Conservation (phyloP, 2,888 invertebrate species). For the Brenthis ino region DNA sequence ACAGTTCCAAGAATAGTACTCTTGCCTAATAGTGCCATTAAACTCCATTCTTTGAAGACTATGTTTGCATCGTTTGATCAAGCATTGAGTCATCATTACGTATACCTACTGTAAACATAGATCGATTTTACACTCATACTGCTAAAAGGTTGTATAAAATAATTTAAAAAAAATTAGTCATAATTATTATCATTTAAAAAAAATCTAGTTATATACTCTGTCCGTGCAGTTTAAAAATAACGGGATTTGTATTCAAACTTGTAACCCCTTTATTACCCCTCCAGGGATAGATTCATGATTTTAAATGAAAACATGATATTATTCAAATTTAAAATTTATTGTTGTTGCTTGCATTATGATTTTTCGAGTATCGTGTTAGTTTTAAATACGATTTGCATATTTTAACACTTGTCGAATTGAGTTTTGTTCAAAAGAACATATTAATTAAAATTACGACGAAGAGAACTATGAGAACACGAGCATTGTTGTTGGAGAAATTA, state of each 20-base stretch:
- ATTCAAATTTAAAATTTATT: conserved; percentile 1
- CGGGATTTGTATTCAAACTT: no score
- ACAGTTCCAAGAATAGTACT: conserved; percentile 30
- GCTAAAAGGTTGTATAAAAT: conserved; percentile 4
- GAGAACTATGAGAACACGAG: not conserved
- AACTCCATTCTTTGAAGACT: conserved; percentile 31
- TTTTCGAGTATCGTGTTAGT: not conserved
- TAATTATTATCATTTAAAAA: no score
- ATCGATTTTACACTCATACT: conserved; percentile 13
- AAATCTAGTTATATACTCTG: no score
- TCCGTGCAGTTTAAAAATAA: no score
- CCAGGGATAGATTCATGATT: no score
- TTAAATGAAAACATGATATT: not conserved
- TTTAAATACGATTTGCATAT: conserved; percentile 18
- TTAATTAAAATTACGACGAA: not conserved
- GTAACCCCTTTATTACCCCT: no score
- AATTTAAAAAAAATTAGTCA: not conserved
- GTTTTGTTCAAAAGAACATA: not conserved
- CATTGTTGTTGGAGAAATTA: not conserved
- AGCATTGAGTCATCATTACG: conserved; percentile 29
- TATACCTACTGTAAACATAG: conserved; percentile 14
- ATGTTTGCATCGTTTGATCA: conserved; percentile 28
- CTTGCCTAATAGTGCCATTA: conserved; percentile 26
- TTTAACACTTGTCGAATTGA: conserved; percentile 7
- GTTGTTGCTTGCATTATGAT: not conserved